Evolutionary conservation across 2,113 vertebrate species (phyloP).

Genomic region (Pardalotus punctatus): DNA sequence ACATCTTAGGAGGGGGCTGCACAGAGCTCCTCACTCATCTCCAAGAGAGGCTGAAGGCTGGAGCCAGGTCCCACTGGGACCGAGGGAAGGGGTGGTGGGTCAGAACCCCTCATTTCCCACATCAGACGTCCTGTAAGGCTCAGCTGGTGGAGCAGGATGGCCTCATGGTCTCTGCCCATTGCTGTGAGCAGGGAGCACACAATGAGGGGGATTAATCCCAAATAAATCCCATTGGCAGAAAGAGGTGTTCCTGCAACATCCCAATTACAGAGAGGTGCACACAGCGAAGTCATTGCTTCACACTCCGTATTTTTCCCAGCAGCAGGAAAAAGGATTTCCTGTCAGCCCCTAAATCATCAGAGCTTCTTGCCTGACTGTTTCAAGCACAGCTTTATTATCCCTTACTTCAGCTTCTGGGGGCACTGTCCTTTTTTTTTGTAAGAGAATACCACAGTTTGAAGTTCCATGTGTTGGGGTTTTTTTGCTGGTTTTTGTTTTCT

Average conservation of each 20-base stretch:
- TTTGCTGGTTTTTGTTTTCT: neutral
- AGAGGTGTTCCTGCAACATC: neutral
- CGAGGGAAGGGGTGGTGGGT: neutral
- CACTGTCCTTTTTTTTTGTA: neutral
- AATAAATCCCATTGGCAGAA: neutral
- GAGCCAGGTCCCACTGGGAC: neutral
- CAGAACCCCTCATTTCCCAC: neutral
- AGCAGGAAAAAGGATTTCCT: constrained; percentile 46
- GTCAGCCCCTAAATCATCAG: neutral
- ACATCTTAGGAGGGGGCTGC: neutral
- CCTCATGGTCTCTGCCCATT: neutral
- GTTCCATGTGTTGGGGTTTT: neutral
- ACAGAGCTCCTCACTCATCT: neutral
- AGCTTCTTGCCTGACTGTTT: neutral
- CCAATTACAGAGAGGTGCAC: neutral
- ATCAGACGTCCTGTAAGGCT: neutral
- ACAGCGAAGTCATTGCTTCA: constrained; percentile 9
- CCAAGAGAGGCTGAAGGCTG: neutral
- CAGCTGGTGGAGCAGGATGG: neutral
- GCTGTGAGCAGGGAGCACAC: neutral
- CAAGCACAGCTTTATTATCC: constrained; percentile 34
- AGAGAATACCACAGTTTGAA: neutral
- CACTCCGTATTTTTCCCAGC: neutral
- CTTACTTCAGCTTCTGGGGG: constrained; percentile 14
- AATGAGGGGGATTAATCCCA: neutral